Conservation (phyloP, 2,888 invertebrate genomes). For the Chrysina gloriosa region DNA sequence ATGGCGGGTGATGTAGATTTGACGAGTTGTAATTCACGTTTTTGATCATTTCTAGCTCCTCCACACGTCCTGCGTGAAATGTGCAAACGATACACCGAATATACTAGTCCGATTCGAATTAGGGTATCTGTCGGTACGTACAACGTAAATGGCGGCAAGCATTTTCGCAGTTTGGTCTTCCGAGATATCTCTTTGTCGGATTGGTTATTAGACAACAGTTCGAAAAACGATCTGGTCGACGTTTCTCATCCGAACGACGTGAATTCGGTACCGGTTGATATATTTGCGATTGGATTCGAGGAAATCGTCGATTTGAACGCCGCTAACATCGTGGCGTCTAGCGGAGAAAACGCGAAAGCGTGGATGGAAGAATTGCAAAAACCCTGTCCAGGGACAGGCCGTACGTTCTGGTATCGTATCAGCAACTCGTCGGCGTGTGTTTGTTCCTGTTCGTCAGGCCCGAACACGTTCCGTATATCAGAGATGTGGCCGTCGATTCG, state of each 20-base stretch:
- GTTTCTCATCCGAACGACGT: constrained; percentile 65
- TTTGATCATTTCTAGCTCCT: constrained; percentile 71
- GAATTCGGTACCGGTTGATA: constrained; percentile 78
- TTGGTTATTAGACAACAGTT: constrained; percentile 89
- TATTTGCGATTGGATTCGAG: constrained; percentile 98
- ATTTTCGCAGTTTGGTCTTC: constrained; percentile 95
- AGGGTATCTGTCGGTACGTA: constrained; percentile 95
- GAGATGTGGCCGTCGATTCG: constrained; percentile 93
- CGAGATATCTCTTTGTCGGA: constrained; percentile 88
- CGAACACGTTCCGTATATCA: constrained; percentile 86
- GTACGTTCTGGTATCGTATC: constrained; percentile 91
- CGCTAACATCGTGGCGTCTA: constrained; percentile 96
- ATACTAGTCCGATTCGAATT: constrained; percentile 75
- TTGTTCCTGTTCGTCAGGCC: constrained; percentile 94
- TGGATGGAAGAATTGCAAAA: constrained; percentile 97
- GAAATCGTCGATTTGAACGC: constrained; percentile 99
- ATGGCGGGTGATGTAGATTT: background rate
- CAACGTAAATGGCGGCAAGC: constrained; percentile 99
- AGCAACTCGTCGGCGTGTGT: constrained; percentile 97
- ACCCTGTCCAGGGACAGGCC: constrained; percentile 83
- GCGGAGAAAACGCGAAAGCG: constrained; percentile 90
- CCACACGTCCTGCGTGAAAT: constrained; percentile 85
- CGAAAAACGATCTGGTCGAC: constrained; percentile 67
- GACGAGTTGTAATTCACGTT: background rate
- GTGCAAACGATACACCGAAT: constrained; percentile 86